Percentiles rank a stretch among this genome's conserved stretches.
Evolutionary conservation across 1,140 invertebrate species (phyloP).

Genomic region (Linepithema humile): DNA sequence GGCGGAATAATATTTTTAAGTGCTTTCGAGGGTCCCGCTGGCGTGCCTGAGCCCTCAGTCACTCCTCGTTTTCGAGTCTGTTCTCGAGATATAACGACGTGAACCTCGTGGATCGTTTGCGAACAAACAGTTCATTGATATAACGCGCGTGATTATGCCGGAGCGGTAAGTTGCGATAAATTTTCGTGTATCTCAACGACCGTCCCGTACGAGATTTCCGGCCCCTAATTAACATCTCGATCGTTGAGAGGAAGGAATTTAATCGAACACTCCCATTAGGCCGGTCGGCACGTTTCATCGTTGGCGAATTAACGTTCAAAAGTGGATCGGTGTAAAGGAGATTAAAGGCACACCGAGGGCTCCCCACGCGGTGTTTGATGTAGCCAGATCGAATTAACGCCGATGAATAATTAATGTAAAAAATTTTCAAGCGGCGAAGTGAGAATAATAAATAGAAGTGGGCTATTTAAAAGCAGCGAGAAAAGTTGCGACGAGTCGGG

Average conservation of each 20-base stretch:
- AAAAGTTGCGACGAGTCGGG: slow-evolving; percentile 64
- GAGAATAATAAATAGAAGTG: slow-evolving; percentile 62
- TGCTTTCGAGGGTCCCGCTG: slow-evolving; percentile 38
- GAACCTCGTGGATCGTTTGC: slow-evolving; percentile 6
- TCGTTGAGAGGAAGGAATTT: not conserved
- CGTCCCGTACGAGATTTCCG: not conserved
- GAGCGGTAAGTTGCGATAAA: not conserved
- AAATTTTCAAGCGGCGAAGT: slow-evolving; percentile 42
- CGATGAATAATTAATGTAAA: slow-evolving; percentile 66
- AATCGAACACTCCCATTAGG: slow-evolving; percentile 28
- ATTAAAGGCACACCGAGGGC: slow-evolving; percentile 31
- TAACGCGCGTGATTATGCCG: slow-evolving; percentile 57
- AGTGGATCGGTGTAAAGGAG: slow-evolving; percentile 46
- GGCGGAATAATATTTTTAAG: slow-evolving; percentile 70
- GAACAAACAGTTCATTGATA: slow-evolving; percentile 56
- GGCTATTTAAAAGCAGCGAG: slow-evolving; percentile 54
- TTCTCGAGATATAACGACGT: slow-evolving; percentile 15
- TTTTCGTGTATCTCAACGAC: not conserved
- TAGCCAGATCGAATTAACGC: slow-evolving; percentile 43
- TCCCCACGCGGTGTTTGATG: slow-evolving; percentile 33
- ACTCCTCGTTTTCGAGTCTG: not conserved
- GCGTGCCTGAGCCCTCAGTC: not conserved
- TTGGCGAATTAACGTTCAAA: slow-evolving; percentile 44
- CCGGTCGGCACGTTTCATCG: slow-evolving; percentile 37
- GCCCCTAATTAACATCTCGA: slow-evolving; percentile 22